These are phyloP conservation scores for Brachyhypopomus gauderio DNA, from an alignment of 2,113 vertebrate genomes.

Conservation along the genomic window DNA sequence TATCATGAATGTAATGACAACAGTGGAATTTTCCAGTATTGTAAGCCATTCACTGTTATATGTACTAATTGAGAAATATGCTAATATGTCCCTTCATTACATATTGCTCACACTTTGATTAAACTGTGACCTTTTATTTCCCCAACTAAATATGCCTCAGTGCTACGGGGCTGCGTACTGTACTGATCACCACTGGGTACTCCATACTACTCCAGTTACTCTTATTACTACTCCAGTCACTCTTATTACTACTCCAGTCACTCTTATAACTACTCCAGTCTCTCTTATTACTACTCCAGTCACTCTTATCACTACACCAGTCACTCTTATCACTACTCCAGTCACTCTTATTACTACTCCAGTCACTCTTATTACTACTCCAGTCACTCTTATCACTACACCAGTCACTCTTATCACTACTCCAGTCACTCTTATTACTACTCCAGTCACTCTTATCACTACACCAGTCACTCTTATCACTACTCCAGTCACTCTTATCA, in stretches of 20 bases:
- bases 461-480: no score
- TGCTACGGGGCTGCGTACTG: neutral
- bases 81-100: slow-evolving; percentile 14
- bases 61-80: slow-evolving; percentile 23
- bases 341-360: no score
- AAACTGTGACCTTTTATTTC: slow-evolving; percentile 17
- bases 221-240: neutral
- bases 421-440: neutral
- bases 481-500: neutral
- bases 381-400: slow-evolving; percentile 3
- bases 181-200: neutral
- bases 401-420: no score
- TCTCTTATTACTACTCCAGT: neutral
- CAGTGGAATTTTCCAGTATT: slow-evolving; percentile 13
- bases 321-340: no score
- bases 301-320: no score
- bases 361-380: neutral
- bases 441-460: neutral
- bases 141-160: neutral
- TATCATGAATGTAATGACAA: neutral
- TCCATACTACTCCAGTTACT: neutral
- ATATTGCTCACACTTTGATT: slow-evolving; percentile 21
- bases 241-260: neutral
- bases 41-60: slow-evolving; percentile 5
- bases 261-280: no score